Evolutionary conservation across 2,888 invertebrate species (phyloP).

Genomic region (Hyalella azteca): DNA sequence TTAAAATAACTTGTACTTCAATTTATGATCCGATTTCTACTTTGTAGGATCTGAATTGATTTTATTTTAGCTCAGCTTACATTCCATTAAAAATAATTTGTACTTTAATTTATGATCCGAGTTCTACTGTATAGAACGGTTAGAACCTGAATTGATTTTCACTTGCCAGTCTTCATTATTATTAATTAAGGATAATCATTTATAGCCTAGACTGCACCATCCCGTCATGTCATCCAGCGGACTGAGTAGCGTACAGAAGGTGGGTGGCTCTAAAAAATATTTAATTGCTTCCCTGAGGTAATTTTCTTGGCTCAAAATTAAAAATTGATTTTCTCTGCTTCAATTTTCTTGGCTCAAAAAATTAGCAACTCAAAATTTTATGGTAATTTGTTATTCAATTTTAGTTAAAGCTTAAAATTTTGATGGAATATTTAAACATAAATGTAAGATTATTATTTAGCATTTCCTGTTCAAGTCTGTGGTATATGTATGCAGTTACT

Average conservation of each 20-base stretch:
- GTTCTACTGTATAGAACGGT: conserved; percentile 2
- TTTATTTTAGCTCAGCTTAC: neutral
- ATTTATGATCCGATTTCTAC: neutral
- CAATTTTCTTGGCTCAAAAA: no score
- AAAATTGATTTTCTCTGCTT: no score
- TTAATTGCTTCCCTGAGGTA: neutral
- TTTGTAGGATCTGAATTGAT: neutral
- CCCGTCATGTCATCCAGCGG: neutral
- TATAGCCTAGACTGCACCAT: neutral
- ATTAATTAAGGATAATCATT: neutral
- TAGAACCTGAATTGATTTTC: no score
- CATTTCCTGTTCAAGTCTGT: no score
- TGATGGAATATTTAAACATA: no score
- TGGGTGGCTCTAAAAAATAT: neutral
- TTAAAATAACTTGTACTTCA: neutral
- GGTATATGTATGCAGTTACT: neutral
- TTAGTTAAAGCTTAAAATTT: no score
- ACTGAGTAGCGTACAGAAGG: neutral
- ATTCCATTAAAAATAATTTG: neutral
- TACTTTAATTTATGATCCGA: neutral
- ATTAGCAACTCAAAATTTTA: no score
- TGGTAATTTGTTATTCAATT: no score
- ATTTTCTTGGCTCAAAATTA: neutral
- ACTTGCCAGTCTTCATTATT: neutral
- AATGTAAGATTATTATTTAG: no score